phyloP scores from a whole-genome alignment of 2,113 vertebrate species.

The Grammomys surdaster region DNA sequence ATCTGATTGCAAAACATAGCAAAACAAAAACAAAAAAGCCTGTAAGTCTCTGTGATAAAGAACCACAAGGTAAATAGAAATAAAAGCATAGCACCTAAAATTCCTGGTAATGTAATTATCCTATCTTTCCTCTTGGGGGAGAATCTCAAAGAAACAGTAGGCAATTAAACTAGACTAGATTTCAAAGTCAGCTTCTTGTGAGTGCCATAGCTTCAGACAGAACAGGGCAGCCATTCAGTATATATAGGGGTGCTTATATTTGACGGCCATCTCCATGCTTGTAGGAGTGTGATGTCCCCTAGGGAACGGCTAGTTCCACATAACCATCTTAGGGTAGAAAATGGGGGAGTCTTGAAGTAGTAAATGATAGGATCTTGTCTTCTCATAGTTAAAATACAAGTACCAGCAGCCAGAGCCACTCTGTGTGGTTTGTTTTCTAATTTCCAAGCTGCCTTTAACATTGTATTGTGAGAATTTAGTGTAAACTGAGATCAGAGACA shows the following conservation, averaged over 20 bases:
- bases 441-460: not conserved
- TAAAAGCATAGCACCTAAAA: not conserved
- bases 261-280: not conserved
- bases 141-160: not conserved
- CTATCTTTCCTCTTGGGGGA: not conserved
- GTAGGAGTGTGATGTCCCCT: not conserved
- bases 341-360: not conserved
- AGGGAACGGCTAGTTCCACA: not conserved
- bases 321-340: not conserved
- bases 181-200: not conserved
- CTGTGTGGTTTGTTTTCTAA: not conserved
- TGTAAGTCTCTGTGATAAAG: not conserved
- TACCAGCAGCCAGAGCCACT: not conserved
- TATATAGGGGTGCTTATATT: not conserved
- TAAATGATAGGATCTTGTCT: not conserved
- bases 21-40: not conserved
- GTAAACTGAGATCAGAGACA: not conserved
- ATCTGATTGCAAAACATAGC: not conserved
- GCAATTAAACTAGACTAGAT: not conserved
- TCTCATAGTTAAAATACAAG: not conserved
- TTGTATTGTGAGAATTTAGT: not conserved
- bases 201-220: not conserved
- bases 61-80: not conserved
- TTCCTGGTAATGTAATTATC: not conserved
- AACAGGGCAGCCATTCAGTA: not conserved